Percentiles rank a stretch among this genome's conserved stretches.
phyloP scores from a whole-genome alignment of 2,888 invertebrate species.

The Eupithecia vulgata region DNA sequence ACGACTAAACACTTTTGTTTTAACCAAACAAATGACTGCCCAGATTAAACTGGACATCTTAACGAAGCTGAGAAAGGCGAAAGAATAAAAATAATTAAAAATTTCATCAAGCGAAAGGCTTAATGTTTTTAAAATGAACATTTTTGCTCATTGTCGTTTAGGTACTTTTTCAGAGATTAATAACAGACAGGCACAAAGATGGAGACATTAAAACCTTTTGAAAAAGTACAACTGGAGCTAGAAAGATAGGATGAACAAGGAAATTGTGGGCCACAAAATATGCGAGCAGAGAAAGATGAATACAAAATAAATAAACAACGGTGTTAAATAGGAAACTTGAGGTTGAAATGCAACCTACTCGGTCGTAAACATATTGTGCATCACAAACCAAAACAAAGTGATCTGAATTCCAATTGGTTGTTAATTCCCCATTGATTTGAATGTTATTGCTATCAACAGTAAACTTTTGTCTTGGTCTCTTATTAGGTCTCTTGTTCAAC shows the following conservation, averaged over 20 bases:
- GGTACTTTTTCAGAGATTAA: conserved; percentile 72
- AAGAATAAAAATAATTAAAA: conserved; percentile 60
- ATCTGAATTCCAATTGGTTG: neutral
- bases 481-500: neutral
- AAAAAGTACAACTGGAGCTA: conserved; percentile 62
- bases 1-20: conserved; percentile 38
- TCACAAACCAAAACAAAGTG: neutral
- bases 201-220: conserved; percentile 75
- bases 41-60: conserved; percentile 46
- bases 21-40: conserved; percentile 43
- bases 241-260: conserved; percentile 69
- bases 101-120: conserved; percentile 64
- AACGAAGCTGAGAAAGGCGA: conserved; percentile 40
- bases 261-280: conserved; percentile 51
- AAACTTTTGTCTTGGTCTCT: neutral
- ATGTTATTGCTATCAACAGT: neutral
- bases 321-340: neutral
- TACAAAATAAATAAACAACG: neutral
- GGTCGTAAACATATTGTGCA: neutral
- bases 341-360: neutral
- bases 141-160: conserved; percentile 64
- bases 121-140: conserved; percentile 61
- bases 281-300: conserved; percentile 33
- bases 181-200: conserved; percentile 72
- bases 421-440: neutral